Percentiles rank a stretch among this genome's conserved stretches.
Evolutionary conservation across 2,888 invertebrate genomes (phyloP).

Genomic region (Rhagophthalmus giganteus): DNA sequence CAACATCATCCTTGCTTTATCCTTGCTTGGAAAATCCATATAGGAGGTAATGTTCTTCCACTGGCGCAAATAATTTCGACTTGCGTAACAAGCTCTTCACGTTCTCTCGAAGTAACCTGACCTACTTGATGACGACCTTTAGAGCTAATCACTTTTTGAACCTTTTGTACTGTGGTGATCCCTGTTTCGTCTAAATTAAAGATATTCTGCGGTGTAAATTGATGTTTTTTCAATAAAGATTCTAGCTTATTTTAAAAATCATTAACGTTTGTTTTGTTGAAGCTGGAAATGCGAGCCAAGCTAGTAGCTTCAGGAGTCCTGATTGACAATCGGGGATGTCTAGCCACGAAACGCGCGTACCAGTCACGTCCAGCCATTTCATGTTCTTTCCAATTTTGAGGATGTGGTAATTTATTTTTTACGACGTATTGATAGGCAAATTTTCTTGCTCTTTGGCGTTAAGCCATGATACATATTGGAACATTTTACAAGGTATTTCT

Average conservation of each 20-base stretch:
- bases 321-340: slow-evolving; percentile 34
- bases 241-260: background rate
- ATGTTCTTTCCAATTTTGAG: slow-evolving; percentile 30
- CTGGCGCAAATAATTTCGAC: slow-evolving; percentile 22
- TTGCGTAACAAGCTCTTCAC: slow-evolving; percentile 29
- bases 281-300: slow-evolving; percentile 37
- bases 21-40: slow-evolving; percentile 28
- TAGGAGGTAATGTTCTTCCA: slow-evolving; percentile 13
- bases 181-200: background rate
- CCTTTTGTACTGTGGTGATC: slow-evolving; percentile 20
- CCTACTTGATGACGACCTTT: slow-evolving; percentile 36
- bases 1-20: slow-evolving; percentile 15
- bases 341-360: slow-evolving; percentile 37
- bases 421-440: slow-evolving; percentile 36
- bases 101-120: slow-evolving; percentile 26
- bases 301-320: slow-evolving; percentile 40
- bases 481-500: background rate
- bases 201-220: background rate
- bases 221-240: background rate
- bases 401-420: slow-evolving; percentile 27
- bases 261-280: slow-evolving; percentile 37
- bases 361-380: slow-evolving; percentile 39
- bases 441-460: slow-evolving; percentile 25
- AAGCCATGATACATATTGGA: slow-evolving; percentile 26
- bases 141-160: slow-evolving; percentile 27